Evolutionary conservation across 1,140 invertebrate species (phyloP).

Genomic region (Pachypeltis micranthus): DNA sequence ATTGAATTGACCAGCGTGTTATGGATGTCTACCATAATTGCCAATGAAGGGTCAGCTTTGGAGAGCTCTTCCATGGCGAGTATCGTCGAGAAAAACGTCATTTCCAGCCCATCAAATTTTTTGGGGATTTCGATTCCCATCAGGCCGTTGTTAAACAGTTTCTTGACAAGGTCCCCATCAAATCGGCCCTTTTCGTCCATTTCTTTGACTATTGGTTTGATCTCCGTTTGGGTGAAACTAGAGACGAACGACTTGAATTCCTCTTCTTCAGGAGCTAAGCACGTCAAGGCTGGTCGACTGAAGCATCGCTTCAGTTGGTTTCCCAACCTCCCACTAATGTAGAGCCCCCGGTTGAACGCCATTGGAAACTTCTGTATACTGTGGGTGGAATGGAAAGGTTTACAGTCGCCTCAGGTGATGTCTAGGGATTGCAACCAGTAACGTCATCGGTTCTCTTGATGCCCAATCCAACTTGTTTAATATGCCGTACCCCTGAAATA

Average conservation of each 20-base stretch:
- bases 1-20: conserved; percentile 85
- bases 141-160: conserved; percentile 32
- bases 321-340: too few species aligned
- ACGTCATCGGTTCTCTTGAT: too few species aligned
- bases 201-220: not conserved
- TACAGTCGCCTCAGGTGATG: too few species aligned
- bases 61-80: conserved; percentile 85
- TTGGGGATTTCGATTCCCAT: conserved; percentile 84
- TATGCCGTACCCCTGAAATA: too few species aligned
- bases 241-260: not conserved
- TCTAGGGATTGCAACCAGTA: too few species aligned
- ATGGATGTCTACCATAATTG: conserved; percentile 81
- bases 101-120: conserved; percentile 75
- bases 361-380: too few species aligned
- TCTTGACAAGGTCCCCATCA: not conserved
- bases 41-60: conserved; percentile 80
- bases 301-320: too few species aligned
- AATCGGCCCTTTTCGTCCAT: not conserved
- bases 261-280: not conserved
- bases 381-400: too few species aligned
- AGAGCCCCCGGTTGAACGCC: too few species aligned
- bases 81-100: conserved; percentile 77
- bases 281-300: not conserved
- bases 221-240: not conserved
- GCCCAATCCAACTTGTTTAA: too few species aligned